Conservation (phyloP, 1,140 invertebrate genomes). For the Diabrotica undecimpunctata region DNA sequence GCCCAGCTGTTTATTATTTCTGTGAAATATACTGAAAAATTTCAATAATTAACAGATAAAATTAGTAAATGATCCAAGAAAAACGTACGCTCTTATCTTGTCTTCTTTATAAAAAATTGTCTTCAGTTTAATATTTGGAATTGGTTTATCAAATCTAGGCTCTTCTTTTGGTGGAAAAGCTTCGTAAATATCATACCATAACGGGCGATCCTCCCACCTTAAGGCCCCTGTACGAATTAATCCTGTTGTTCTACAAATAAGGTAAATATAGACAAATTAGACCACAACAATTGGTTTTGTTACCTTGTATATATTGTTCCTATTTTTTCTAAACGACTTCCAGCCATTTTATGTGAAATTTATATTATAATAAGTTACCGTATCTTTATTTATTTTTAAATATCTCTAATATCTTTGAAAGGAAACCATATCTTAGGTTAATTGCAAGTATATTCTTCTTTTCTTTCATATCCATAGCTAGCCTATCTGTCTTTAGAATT, state of each 20-base stretch:
- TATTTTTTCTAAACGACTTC: slow-evolving; percentile 67
- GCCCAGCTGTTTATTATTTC: slow-evolving; percentile 52
- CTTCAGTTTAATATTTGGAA: slow-evolving; percentile 55
- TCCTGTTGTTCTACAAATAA: slow-evolving; percentile 63
- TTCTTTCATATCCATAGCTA: too few relatives aligned
- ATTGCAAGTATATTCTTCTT: too few relatives aligned
- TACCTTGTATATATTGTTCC: slow-evolving; percentile 70
- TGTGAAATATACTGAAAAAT: slow-evolving; percentile 60
- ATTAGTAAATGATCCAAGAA: too few relatives aligned
- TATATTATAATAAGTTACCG: too few relatives aligned
- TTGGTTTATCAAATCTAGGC: slow-evolving; percentile 66
- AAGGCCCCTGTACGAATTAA: slow-evolving; percentile 72
- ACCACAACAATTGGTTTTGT: slow-evolving; percentile 10
- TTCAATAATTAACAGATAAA: neutral
- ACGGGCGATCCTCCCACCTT: slow-evolving; percentile 70
- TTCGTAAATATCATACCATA: slow-evolving; percentile 89
- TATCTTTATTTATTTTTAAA: too few relatives aligned
- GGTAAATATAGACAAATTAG: slow-evolving; percentile 11
- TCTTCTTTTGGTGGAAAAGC: slow-evolving; percentile 80
- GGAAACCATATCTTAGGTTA: too few relatives aligned
- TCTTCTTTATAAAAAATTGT: slow-evolving; percentile 86
- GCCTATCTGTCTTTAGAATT: too few relatives aligned
- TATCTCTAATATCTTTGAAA: too few relatives aligned
- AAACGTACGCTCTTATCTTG: slow-evolving; percentile 73
- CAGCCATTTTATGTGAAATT: slow-evolving; percentile 51